A percentile compares a stretch with the other conserved stretches of the same genome.
Evolutionary conservation across 2,888 invertebrate genomes (phyloP).

Genomic region (Phaonia tiefii): DNA sequence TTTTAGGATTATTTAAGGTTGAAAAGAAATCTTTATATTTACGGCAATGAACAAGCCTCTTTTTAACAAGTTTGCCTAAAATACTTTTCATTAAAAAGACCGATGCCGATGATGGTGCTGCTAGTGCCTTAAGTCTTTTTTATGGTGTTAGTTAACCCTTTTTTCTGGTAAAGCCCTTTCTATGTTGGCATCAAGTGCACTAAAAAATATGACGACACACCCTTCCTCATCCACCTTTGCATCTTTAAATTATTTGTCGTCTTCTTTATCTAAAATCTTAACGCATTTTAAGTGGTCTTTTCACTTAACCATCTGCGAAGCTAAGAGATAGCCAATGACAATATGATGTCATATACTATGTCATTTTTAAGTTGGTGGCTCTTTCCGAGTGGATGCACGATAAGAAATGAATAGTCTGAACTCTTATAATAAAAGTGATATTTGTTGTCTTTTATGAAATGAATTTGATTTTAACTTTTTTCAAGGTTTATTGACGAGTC

Average conservation of each 20-base stretch:
- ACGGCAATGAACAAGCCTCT: too few species aligned
- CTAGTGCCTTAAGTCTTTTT: too few species aligned
- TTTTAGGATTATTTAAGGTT: too few species aligned
- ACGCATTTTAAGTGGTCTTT: conserved; percentile 65
- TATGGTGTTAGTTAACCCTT: conserved; percentile 52
- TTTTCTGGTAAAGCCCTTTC: conserved; percentile 26
- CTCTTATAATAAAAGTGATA: too few species aligned
- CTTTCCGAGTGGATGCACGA: too few species aligned
- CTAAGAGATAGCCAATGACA: too few species aligned
- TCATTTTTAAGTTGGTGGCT: too few species aligned
- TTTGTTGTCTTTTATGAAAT: not conserved
- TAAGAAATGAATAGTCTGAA: too few species aligned
- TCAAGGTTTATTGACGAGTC: too few species aligned
- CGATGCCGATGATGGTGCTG: too few species aligned
- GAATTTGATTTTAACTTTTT: conserved; percentile 31
- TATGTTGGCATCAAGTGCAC: conserved; percentile 63
- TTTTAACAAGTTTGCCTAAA: not conserved
- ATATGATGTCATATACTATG: conserved; percentile 2
- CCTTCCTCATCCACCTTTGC: conserved; percentile 6
- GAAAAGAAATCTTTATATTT: too few species aligned
- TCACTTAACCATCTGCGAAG: conserved; percentile 12
- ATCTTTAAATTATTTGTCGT: conserved; percentile 47
- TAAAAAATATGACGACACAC: conserved; percentile 7
- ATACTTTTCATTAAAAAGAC: not conserved
- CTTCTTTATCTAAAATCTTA: conserved; percentile 62